Evolutionary conservation across 2,888 invertebrate genomes (phyloP).

Genomic region (Danaus chrysippus): DNA sequence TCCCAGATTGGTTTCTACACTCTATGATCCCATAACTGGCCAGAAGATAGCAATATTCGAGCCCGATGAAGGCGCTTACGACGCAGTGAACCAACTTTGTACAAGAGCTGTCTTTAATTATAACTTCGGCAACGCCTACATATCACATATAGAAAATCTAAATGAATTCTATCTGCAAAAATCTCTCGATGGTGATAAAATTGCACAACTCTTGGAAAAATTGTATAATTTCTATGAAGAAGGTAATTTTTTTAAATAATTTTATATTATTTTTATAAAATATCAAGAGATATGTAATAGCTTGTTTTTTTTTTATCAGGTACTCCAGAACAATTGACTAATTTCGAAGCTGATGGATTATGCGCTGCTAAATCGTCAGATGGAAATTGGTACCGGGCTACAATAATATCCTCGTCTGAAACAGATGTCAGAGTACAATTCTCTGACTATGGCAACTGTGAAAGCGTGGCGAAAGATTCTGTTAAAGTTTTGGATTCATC

Average conservation of each 20-base stretch:
- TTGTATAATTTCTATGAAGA: conserved; percentile 78
- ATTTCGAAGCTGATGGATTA: conserved; percentile 69
- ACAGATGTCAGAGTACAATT: conserved; percentile 75
- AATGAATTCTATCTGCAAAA: conserved; percentile 83
- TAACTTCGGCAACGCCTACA: conserved; percentile 76
- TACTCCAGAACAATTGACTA: conserved; percentile 56
- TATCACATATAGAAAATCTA: conserved; percentile 79
- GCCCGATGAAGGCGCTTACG: conserved; percentile 76
- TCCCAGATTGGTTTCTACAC: conserved; percentile 82
- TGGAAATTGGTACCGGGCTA: conserved; percentile 85
- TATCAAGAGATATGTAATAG: too few relatives aligned
- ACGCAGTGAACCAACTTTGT: conserved; percentile 76
- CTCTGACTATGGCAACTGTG: conserved; percentile 85
- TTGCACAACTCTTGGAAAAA: conserved; percentile 78
- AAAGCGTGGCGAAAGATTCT: conserved; percentile 67
- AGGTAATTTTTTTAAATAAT: conserved; percentile 39
- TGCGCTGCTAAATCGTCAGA: conserved; percentile 82
- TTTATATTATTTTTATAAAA: too few relatives aligned
- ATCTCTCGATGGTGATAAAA: conserved; percentile 61
- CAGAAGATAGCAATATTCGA: conserved; percentile 70
- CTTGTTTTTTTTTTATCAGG: conserved; percentile 42
- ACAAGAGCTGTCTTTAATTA: conserved; percentile 81
- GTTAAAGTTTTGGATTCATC: conserved; percentile 70
- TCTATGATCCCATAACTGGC: conserved; percentile 77
- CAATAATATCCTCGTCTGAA: conserved; percentile 67